These are phyloP conservation scores for Mantis religiosa DNA, from an alignment of 2,888 invertebrate species.

Conservation along the genomic window DNA sequence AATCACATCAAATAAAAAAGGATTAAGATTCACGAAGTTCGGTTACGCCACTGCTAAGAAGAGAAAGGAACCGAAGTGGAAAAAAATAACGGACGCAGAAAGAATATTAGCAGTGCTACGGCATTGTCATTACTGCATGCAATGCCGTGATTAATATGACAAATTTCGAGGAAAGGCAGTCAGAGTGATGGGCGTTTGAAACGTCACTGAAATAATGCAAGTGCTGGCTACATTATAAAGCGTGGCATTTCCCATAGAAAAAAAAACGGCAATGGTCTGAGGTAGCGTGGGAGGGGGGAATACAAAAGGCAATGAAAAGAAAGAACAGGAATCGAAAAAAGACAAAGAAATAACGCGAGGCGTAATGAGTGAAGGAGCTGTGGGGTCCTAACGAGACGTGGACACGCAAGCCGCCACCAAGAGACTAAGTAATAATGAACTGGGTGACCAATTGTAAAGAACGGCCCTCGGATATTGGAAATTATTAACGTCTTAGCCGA, in stretches of 20 bases:
- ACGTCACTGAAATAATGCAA: neutral
- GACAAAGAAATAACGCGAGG: slow-evolving; percentile 7
- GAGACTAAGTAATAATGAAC: neutral
- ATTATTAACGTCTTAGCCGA: neutral
- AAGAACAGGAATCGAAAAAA: slow-evolving; percentile 6
- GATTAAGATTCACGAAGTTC: neutral
- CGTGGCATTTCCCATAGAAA: slow-evolving; percentile 8
- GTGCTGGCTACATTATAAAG: neutral
- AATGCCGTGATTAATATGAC: slow-evolving; percentile 15
- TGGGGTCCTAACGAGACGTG: neutral
- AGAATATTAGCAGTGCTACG: neutral
- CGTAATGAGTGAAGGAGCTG: slow-evolving; percentile 7
- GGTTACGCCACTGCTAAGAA: neutral
- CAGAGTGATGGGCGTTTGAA: neutral
- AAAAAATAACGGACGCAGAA: neutral
- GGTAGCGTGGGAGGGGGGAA: neutral
- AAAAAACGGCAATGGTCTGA: neutral
- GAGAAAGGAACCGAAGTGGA: neutral
- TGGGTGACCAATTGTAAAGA: neutral
- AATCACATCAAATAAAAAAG: too few species aligned
- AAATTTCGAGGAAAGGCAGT: neutral
- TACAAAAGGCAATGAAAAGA: slow-evolving; percentile 7
- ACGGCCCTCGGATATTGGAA: neutral
- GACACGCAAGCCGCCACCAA: neutral
- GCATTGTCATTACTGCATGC: slow-evolving; percentile 3